phyloP scores from a whole-genome alignment of 2,797 vertebrate genomes.

The Lutra lutra region DNA sequence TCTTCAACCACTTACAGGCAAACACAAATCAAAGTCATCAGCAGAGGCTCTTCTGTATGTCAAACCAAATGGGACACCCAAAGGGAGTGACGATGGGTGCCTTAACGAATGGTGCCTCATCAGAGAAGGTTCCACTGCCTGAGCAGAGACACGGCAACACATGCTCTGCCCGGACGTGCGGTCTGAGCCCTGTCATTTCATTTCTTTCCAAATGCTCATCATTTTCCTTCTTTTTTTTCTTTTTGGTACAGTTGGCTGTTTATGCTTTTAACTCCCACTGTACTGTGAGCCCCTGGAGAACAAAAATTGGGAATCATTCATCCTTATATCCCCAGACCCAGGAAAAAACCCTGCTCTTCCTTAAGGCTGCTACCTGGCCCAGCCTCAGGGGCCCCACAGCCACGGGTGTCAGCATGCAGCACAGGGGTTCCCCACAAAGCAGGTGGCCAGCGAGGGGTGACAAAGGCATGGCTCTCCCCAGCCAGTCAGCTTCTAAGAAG shows the following conservation, averaged over 20 bases:
- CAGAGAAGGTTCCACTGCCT: neutral
- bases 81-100: neutral
- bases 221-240: neutral
- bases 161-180: accelerated
- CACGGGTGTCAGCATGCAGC: accelerated
- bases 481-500: neutral
- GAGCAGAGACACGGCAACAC: neutral
- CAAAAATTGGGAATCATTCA: neutral
- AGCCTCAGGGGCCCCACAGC: neutral
- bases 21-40: neutral
- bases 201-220: neutral
- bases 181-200: accelerated
- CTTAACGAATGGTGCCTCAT: neutral
- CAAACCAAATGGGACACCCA: neutral
- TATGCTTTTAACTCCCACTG: neutral
- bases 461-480: accelerated
- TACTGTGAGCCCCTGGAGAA: neutral
- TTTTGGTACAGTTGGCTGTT: neutral
- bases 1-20: neutral
- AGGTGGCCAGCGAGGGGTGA: neutral
- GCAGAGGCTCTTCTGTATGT: neutral
- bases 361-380: accelerated
- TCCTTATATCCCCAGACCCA: neutral
- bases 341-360: neutral
- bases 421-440: accelerated